These are phyloP conservation scores for Anolis sagrei DNA, from an alignment of 2,113 vertebrate species.

Conservation along the genomic window DNA sequence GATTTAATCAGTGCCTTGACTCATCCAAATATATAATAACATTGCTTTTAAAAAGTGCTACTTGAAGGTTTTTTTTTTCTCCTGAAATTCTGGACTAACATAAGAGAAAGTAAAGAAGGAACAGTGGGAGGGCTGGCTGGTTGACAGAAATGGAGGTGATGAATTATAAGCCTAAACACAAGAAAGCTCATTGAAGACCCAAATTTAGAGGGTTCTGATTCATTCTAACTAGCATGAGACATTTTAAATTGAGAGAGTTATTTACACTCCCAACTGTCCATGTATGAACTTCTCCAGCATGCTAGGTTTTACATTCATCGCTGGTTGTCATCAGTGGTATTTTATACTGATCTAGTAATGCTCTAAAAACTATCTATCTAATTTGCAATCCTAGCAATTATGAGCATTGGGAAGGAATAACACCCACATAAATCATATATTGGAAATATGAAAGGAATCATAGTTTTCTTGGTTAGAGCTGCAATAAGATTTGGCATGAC, in stretches of 20 bases:
- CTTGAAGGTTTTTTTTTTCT: not conserved
- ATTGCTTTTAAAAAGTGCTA: not conserved
- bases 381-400: too few species aligned
- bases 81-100: too few species aligned
- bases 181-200: not conserved
- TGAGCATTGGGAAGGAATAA: too few species aligned
- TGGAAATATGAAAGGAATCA: too few species aligned
- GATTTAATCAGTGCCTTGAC: conserved; percentile 1
- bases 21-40: not conserved
- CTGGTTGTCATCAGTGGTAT: too few species aligned
- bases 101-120: not conserved
- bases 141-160: not conserved
- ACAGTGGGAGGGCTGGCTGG: not conserved
- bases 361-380: too few species aligned
- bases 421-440: too few species aligned
- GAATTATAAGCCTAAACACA: not conserved
- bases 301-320: not conserved
- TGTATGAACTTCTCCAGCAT: not conserved
- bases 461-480: too few species aligned
- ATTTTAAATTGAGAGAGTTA: not conserved
- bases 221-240: not conserved
- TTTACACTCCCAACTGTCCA: not conserved
- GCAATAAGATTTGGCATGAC: too few species aligned
- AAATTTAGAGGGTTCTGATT: not conserved
- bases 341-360: not conserved